A percentile compares a stretch with the other conserved stretches of the same genome.
phyloP scores from a whole-genome alignment of 2,113 vertebrate genomes.

The Sminthopsis crassicaudata region DNA sequence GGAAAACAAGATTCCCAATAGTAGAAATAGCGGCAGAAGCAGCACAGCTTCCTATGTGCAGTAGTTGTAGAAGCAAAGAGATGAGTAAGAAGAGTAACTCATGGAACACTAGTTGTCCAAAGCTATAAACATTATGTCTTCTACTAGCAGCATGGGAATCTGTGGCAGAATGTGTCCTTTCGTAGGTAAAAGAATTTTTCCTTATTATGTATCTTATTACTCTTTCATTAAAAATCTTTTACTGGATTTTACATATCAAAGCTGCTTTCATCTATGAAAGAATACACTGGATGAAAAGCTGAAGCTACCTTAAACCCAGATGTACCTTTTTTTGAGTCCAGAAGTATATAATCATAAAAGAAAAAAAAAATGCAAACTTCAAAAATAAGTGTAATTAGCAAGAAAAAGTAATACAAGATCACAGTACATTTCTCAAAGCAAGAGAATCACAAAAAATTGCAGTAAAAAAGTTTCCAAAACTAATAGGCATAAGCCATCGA shows the following conservation, averaged over 20 bases:
- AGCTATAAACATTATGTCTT: not conserved
- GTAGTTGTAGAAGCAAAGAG: not conserved
- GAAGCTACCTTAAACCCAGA: not conserved
- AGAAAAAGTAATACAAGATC: not conserved
- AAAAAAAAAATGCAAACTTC: not conserved
- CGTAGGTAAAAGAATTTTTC: not conserved
- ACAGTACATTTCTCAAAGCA: not conserved
- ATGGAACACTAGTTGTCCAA: not conserved
- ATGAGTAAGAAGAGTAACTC: not conserved
- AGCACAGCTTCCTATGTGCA: not conserved
- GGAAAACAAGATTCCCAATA: not conserved
- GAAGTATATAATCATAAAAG: not conserved
- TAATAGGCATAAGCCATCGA: not conserved
- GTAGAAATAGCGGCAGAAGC: not conserved
- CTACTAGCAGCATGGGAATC: not conserved
- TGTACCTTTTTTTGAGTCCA: not conserved
- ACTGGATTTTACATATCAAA: not conserved
- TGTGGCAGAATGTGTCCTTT: not conserved
- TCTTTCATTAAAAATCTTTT: not conserved
- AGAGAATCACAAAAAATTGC: not conserved
- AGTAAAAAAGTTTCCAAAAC: not conserved
- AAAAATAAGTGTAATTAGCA: not conserved
- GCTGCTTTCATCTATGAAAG: not conserved
- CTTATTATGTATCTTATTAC: not conserved
- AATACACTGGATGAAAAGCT: not conserved